Percentiles rank a stretch among this genome's conserved stretches.
These are phyloP conservation scores for Nothobranchius kuhntae DNA, from an alignment of 2,113 vertebrate genomes.

Conservation along the genomic window DNA sequence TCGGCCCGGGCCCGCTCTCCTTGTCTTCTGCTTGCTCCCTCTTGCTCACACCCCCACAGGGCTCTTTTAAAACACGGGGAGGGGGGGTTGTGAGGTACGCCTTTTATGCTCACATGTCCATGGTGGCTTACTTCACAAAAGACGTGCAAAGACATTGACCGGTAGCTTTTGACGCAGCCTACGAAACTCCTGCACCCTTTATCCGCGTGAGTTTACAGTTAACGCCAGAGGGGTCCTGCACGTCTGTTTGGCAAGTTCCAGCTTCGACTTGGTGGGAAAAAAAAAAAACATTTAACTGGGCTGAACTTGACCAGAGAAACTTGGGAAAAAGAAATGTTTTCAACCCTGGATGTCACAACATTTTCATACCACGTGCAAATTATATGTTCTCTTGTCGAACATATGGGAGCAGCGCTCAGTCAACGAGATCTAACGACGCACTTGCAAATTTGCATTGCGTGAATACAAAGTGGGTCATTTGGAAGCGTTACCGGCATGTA, in stretches of 20 bases:
- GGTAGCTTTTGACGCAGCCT: slow-evolving; percentile 61
- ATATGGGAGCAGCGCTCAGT: slow-evolving; percentile 63
- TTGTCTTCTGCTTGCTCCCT: slow-evolving; percentile 25
- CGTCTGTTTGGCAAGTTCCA: slow-evolving; percentile 16
- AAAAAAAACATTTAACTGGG: neutral
- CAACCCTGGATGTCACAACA: slow-evolving; percentile 32
- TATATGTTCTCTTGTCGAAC: slow-evolving; percentile 64
- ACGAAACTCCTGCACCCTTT: slow-evolving; percentile 72
- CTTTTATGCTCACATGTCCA: slow-evolving; percentile 74
- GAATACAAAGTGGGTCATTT: slow-evolving; percentile 81
- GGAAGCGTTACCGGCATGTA: slow-evolving; percentile 67
- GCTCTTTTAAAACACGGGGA: slow-evolving; percentile 48
- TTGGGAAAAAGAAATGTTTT: neutral
- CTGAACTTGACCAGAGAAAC: slow-evolving; percentile 24
- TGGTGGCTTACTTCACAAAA: slow-evolving; percentile 67
- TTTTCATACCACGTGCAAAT: slow-evolving; percentile 65
- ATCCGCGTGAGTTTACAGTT: slow-evolving; percentile 26
- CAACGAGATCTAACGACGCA: slow-evolving; percentile 60
- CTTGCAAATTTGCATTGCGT: slow-evolving; percentile 74
- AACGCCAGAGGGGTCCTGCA: slow-evolving; percentile 11
- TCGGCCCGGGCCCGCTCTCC: slow-evolving; percentile 44
- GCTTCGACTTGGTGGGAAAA: neutral
- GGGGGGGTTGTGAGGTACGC: slow-evolving; percentile 56
- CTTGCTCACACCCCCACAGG: slow-evolving; percentile 25
- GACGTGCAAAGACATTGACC: slow-evolving; percentile 70